Conservation (phyloP, 2,797 vertebrate genomes). For the Tangara arthus region DNA sequence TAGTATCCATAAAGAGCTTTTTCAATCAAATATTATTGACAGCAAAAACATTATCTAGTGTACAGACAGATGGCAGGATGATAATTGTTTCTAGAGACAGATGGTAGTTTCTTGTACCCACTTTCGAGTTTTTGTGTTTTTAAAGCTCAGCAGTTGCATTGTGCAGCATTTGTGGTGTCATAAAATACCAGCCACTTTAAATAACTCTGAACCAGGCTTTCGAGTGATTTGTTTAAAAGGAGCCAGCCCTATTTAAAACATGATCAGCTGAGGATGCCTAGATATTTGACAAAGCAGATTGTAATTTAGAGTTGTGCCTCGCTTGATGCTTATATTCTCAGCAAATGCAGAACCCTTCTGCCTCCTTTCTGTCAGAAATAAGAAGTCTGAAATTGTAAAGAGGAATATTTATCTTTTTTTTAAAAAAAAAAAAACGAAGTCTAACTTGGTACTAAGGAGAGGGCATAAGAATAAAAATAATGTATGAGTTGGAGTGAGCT, state of each 20-base stretch:
- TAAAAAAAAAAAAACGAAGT: neutral
- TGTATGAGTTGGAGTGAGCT: neutral
- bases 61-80: conserved; percentile 75
- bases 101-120: conserved; percentile 76
- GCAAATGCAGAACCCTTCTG: conserved; percentile 4
- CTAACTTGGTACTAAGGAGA: conserved; percentile 2
- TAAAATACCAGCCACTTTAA: conserved; percentile 74
- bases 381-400: neutral
- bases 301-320: conserved; percentile 48
- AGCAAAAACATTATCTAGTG: conserved; percentile 70
- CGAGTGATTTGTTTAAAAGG: conserved; percentile 64
- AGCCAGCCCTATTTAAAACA: conserved; percentile 64
- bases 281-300: conserved; percentile 48
- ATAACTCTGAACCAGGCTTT: conserved; percentile 70
- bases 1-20: conserved; percentile 40
- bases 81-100: conserved; percentile 78
- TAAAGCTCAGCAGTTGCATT: conserved; percentile 73
- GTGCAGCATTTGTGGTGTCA: conserved; percentile 57
- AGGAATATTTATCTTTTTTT: neutral
- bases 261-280: conserved; percentile 48
- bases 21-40: conserved; percentile 68
- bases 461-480: conserved; percentile 29
- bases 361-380: conserved; percentile 41
- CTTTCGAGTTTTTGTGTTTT: conserved; percentile 74
- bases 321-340: neutral